Conservation (phyloP, 1,140 invertebrate species). For the Zaprionus ornatus region DNA sequence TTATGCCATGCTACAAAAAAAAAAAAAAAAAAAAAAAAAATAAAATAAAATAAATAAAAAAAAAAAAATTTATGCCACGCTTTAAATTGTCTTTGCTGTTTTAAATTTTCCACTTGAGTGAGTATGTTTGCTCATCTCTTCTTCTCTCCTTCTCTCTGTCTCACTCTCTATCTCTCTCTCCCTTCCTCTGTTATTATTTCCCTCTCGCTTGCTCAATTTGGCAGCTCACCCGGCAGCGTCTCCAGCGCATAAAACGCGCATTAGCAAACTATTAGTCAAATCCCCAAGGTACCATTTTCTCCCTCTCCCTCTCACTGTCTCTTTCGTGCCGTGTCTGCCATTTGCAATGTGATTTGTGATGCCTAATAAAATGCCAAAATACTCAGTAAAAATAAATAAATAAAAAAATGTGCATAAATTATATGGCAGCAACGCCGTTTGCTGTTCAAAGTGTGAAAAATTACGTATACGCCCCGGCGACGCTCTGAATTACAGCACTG, state of each 20-base stretch:
- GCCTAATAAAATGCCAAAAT: slow-evolving; percentile 61
- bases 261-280: slow-evolving; percentile 65
- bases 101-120: background rate
- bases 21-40: too few species aligned
- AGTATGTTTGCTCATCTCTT: background rate
- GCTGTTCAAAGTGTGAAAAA: slow-evolving; percentile 52
- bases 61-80: background rate
- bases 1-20: background rate
- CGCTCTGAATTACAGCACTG: slow-evolving; percentile 17
- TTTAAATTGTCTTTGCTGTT: background rate
- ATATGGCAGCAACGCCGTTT: slow-evolving; percentile 29
- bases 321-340: slow-evolving; percentile 30
- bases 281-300: slow-evolving; percentile 54
- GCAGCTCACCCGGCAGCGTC: slow-evolving; percentile 18
- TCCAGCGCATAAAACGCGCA: slow-evolving; percentile 59
- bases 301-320: background rate
- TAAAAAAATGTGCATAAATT: slow-evolving; percentile 61
- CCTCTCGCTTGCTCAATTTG: slow-evolving; percentile 31
- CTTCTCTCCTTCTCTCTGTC: background rate
- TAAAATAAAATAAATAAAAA: too few species aligned
- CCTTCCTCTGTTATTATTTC: too few species aligned
- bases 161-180: background rate
- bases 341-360: slow-evolving; percentile 62
- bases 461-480: slow-evolving; percentile 54
- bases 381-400: slow-evolving; percentile 56